Evolutionary conservation across 30 jellyfish, hydroid and myxozoan species (phyloP), one percentile per base, ranked within the genome.

Genomic region (Sanderia malayensis): DNA sequence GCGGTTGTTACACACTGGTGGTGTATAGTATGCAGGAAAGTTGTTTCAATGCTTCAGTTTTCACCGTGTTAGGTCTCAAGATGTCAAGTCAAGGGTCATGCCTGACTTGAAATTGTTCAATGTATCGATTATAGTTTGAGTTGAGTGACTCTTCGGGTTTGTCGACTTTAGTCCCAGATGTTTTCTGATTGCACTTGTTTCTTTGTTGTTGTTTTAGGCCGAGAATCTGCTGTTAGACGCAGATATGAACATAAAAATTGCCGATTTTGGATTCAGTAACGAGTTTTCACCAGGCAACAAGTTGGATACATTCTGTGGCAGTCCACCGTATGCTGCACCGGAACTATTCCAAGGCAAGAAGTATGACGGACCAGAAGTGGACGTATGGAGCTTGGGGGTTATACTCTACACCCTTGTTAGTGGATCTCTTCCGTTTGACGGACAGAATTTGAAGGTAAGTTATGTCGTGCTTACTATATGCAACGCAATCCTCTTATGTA

Each of bases 311-410:
- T 94, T 94, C 64, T 94, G 99, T 82, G 99, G 99, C 28, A 94
- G 99, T 72, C 99, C 99, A 28, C 99, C 99, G 13, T 94, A 94
- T 67, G 99, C 99, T 3, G 99, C 99, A 0, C 99, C 99, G 23
- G 99, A 94, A 66, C 76, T 94, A 8, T 94, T 94, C 62, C 97
- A 86, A 57, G 99, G 99, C 47, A 94, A 86, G 70, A 94, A 94
- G 52, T 94, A 94, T 80, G 99, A 94, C 44, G 99, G 99, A 17
- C 99, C 99, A 10, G 99, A 94, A 83, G 99, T 94, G 6, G 99
- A 94, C 73, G 96, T 94, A 41, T 94, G 99, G 99, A 83, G 97
- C 60, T 70, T 94, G 27, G 99, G 99, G 61, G 99, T 94, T 1
- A 86, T 94, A 81, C 85, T 94, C n/a, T 94, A 94, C 60, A 85